Evolutionary conservation across 2,888 invertebrate genomes (phyloP).

Genomic region (Drosophila anceps): DNA sequence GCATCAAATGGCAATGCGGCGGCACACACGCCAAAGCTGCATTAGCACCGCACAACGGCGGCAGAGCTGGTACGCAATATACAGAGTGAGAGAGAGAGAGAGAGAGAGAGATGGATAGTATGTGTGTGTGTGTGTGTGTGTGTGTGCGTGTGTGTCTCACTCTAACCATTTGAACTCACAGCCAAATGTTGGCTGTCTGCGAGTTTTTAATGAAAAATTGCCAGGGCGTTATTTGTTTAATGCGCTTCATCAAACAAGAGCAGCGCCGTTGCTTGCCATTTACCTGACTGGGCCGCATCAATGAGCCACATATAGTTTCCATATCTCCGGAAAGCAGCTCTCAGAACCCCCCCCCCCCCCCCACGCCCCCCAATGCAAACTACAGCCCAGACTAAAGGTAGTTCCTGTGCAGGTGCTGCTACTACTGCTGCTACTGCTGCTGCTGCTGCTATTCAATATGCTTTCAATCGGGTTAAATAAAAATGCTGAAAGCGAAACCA

Average conservation of each 20-base stretch:
- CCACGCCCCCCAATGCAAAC: not conserved
- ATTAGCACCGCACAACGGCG: constrained; percentile 49
- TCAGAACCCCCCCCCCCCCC: too few species aligned
- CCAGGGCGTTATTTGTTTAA: constrained; percentile 70
- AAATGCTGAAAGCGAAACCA: constrained; percentile 59
- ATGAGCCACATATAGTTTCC: constrained; percentile 20
- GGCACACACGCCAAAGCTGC: constrained; percentile 66
- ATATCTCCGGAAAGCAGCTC: constrained; percentile 3
- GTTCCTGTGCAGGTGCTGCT: constrained; percentile 42
- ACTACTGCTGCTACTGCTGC: constrained; percentile 12
- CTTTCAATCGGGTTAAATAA: constrained; percentile 65
- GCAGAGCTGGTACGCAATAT: constrained; percentile 39
- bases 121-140: too few species aligned
- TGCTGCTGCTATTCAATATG: constrained; percentile 55
- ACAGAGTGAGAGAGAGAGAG: not conserved
- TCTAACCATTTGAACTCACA: not conserved
- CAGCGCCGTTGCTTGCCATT: constrained; percentile 29
- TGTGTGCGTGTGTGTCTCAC: too few species aligned
- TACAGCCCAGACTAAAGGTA: not conserved
- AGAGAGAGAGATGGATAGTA: not conserved
- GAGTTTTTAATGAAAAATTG: constrained; percentile 67
- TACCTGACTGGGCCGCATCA: constrained; percentile 19
- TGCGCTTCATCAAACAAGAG: constrained; percentile 63
- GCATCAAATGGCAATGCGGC: constrained; percentile 64
- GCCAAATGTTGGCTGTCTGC: constrained; percentile 42